Evolutionary conservation across 2,113 vertebrate genomes (phyloP).

Genomic region (Anarrhichthys ocellatus): DNA sequence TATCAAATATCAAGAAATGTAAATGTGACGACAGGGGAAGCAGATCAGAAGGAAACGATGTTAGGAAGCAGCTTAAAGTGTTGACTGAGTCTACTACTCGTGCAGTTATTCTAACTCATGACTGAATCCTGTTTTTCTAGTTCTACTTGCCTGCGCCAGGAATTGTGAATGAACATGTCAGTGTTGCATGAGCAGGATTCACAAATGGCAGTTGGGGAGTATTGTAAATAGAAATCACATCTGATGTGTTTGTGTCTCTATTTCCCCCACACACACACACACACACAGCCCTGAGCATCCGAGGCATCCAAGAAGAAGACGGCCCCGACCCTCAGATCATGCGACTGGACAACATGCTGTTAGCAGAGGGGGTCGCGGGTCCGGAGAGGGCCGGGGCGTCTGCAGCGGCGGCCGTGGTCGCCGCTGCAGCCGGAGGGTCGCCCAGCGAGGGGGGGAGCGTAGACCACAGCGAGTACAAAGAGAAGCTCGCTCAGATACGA

Average conservation of each 20-base stretch:
- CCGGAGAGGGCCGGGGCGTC: conserved; percentile 81
- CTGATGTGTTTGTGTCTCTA: background rate
- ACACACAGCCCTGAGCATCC: conserved; percentile 77
- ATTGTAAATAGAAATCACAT: background rate
- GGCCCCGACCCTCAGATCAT: conserved; percentile 80
- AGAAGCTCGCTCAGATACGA: conserved; percentile 84
- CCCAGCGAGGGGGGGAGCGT: conserved; percentile 78
- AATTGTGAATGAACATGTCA: background rate
- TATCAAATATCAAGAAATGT: background rate
- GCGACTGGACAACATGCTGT: conserved; percentile 85
- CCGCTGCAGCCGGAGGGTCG: conserved; percentile 78
- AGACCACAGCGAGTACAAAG: conserved; percentile 85
- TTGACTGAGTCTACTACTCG: background rate
- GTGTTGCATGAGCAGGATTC: background rate
- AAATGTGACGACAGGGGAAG: background rate
- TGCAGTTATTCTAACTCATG: background rate
- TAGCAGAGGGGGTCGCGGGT: conserved; percentile 83
- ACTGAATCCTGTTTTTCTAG: background rate
- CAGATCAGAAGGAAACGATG: background rate
- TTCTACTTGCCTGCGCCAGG: background rate
- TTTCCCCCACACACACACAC: background rate
- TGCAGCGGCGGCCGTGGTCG: conserved; percentile 71
- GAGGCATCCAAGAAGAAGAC: conserved; percentile 78
- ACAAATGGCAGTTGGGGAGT: background rate
- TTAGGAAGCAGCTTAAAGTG: background rate